Percentiles rank a stretch among this genome's conserved stretches.
Conservation (phyloP, 1,140 invertebrate genomes). For the Pachypsylla venusta region DNA sequence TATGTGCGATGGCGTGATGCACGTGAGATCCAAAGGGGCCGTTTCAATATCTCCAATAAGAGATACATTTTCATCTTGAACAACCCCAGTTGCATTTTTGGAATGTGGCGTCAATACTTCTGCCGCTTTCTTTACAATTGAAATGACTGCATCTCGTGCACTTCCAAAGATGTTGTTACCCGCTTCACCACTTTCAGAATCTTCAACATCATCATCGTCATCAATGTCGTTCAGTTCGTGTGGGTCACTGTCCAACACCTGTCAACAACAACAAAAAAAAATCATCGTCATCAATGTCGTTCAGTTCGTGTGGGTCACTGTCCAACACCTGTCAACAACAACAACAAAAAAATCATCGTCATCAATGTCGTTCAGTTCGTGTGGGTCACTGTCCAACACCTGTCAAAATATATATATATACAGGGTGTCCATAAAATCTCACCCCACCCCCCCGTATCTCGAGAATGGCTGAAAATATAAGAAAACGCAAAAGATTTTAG, state of each 20-base stretch:
- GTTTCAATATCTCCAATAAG: no score
- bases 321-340: no score
- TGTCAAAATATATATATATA: no score
- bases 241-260: slow-evolving; percentile 14
- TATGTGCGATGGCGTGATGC: slow-evolving; percentile 47
- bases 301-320: slow-evolving; percentile 21
- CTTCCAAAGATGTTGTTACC: slow-evolving; percentile 59
- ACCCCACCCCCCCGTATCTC: no score
- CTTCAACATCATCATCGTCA: slow-evolving; percentile 46
- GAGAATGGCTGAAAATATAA: no score
- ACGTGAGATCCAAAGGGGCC: no score
- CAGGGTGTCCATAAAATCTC: no score
- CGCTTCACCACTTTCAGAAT: slow-evolving; percentile 37
- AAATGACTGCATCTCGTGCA: slow-evolving; percentile 68
- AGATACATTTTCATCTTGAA: slow-evolving; percentile 35
- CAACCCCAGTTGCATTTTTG: no score
- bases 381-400: slow-evolving; percentile 14
- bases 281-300: slow-evolving; percentile 38
- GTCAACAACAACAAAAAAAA: no score
- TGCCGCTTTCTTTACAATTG: slow-evolving; percentile 75
- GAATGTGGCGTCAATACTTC: slow-evolving; percentile 60
- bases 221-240: slow-evolving; percentile 29
- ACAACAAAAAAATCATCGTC: slow-evolving; percentile 38
- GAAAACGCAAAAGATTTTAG: no score
- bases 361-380: slow-evolving; percentile 29